Base-by-base conservation (phyloP, 2,113 vertebrate species). In the Ophiodon elongatus region DNA sequence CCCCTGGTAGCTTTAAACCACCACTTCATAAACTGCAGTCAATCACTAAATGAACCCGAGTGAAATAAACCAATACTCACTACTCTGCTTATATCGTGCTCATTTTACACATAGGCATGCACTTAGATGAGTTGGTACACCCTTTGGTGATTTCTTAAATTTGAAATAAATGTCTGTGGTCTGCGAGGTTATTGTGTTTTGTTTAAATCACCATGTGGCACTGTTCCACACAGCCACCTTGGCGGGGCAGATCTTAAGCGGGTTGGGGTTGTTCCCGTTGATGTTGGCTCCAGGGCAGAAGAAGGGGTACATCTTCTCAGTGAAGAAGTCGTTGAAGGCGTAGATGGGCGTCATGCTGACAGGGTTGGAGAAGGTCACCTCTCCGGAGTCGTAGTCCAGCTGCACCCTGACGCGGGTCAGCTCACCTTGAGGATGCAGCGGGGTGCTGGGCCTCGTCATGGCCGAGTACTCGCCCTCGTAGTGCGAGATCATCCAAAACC, bases 191-290 rank as follows among this genome's bases (percentile, higher is more conserved):
- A n/a, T n/a, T 59, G 15, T 17, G 6, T 35, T 3, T 14, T 43
- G n/a, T 29, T 47, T 3, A 21, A 21, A 74, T 96, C 91, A 96
- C 95, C 95, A 96, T 2, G 93, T 87, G 2, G 82, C 62, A 4
- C 95, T 96, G 90, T 96, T 96, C 95, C 95, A 96, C 72, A 95
- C 94, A 0, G 94, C 95, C 80, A 96, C 94, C 73, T 92, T 95
- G 23, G 86, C 94, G 0, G 93, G 93, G 84, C 94, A 96, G 89
- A 96, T 93, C 82, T 94, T 94, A 9, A 96, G 91, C 0, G 95
- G 94, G 1, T 90, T 90, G 35, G 93, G 90, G 85, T 96, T 96
- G 69, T 94, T 95, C 7, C 94, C 91, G 0, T 95, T 95, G 63
- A 96, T 94, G 86, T 96, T 96, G 27, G 94, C 93, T 4, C 96